Percentiles rank a stretch among this genome's conserved stretches.
Conservation (phyloP, 1,140 invertebrate genomes). For the Ips nitidus region DNA sequence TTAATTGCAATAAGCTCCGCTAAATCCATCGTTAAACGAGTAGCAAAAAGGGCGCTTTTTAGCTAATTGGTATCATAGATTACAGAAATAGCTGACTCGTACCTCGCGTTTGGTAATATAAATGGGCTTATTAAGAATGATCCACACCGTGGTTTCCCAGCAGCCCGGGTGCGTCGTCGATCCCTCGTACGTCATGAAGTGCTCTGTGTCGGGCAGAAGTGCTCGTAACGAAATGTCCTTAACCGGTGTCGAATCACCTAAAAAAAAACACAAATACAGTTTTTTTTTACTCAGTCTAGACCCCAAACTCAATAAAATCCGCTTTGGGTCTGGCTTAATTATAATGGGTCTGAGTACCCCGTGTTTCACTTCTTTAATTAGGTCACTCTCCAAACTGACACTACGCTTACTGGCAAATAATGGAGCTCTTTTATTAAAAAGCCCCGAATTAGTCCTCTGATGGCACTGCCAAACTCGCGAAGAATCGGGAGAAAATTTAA, state of each 20-base stretch:
- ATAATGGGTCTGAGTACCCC: not conserved
- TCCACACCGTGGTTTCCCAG: slow-evolving; percentile 92
- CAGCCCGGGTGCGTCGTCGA: slow-evolving; percentile 93
- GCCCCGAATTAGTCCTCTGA: slow-evolving; percentile 1
- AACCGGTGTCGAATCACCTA: slow-evolving; percentile 78
- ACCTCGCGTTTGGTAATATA: slow-evolving; percentile 92
- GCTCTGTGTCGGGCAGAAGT: slow-evolving; percentile 82
- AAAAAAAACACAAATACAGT: slow-evolving; percentile 43
- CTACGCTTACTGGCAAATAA: not conserved
- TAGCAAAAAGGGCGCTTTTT: slow-evolving; percentile 17
- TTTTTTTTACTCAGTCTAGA: slow-evolving; percentile 13
- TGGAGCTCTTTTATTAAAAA: slow-evolving; percentile 1
- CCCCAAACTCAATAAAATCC: not conserved
- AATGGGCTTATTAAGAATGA: slow-evolving; percentile 94
- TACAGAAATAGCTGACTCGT: slow-evolving; percentile 35
- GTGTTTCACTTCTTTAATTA: not conserved
- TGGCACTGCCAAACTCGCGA: slow-evolving; percentile 12
- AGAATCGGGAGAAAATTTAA: slow-evolving; percentile 31
- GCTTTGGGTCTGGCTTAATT: not conserved
- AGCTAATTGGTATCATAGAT: slow-evolving; percentile 35
- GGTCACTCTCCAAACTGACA: not conserved
- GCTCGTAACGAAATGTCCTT: slow-evolving; percentile 79
- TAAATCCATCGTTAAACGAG: not conserved
- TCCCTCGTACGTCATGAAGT: slow-evolving; percentile 98
- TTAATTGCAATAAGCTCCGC: not conserved